A percentile compares a stretch with the other conserved stretches of the same genome.
Conservation (phyloP, 2,797 vertebrate species). For the Decapterus maruadsi region DNA sequence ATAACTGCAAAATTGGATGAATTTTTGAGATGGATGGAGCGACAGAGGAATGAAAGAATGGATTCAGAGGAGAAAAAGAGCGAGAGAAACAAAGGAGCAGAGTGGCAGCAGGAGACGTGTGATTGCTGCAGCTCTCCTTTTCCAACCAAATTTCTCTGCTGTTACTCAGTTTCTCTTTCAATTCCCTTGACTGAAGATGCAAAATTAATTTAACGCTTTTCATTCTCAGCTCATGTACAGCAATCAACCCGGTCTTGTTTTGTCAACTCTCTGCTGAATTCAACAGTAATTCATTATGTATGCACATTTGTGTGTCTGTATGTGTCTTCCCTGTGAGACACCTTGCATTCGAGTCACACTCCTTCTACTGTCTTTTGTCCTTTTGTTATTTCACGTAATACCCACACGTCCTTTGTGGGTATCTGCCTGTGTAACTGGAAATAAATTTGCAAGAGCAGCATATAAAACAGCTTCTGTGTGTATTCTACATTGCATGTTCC, state of each 20-base stretch:
- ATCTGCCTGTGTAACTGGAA: slow-evolving; percentile 25
- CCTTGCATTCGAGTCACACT: slow-evolving; percentile 21
- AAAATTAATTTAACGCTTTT: slow-evolving; percentile 59
- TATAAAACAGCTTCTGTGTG: slow-evolving; percentile 37
- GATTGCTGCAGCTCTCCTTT: slow-evolving; percentile 2
- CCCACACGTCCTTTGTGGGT: slow-evolving; percentile 19
- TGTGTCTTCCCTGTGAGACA: slow-evolving; percentile 28
- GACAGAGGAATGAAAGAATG: slow-evolving; percentile 4
- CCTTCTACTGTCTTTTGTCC: slow-evolving; percentile 42
- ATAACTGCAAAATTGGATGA: slow-evolving; percentile 19
- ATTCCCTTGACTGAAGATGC: slow-evolving; percentile 20
- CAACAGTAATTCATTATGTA: slow-evolving; percentile 53
- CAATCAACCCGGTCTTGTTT: slow-evolving; percentile 45
- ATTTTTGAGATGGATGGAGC: neutral
- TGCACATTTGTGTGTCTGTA: slow-evolving; percentile 38
- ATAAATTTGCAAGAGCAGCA: slow-evolving; percentile 34
- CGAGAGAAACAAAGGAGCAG: neutral
- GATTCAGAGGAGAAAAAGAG: slow-evolving; percentile 5
- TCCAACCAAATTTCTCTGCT: slow-evolving; percentile 26
- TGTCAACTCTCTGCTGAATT: slow-evolving; percentile 53
- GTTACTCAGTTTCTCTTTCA: slow-evolving; percentile 19
- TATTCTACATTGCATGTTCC: slow-evolving; percentile 14
- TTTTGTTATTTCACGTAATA: slow-evolving; percentile 36
- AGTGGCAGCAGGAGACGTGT: neutral
- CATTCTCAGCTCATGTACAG: slow-evolving; percentile 59